These are phyloP conservation scores for Helicoverpa assulta DNA, from an alignment of 2,888 invertebrate genomes.

Conservation along the genomic window DNA sequence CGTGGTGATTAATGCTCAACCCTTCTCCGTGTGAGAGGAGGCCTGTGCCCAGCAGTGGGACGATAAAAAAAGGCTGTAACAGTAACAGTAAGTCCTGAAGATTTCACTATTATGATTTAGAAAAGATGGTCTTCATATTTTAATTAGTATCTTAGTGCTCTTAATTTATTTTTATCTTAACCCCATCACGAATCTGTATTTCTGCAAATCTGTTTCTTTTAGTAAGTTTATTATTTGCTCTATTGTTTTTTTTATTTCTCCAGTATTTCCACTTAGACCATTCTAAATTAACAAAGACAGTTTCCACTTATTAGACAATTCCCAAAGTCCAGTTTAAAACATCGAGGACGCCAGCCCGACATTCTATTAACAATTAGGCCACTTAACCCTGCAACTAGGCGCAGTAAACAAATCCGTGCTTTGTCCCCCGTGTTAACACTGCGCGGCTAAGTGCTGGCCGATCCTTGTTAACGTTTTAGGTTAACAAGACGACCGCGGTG, in stretches of 20 bases:
- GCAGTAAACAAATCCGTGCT: conserved; percentile 84
- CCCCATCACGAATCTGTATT: too few relatives aligned
- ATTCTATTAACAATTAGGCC: conserved; percentile 87
- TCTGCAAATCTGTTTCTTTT: too few relatives aligned
- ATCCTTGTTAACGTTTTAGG: conserved; percentile 89
- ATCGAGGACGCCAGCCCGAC: conserved; percentile 62
- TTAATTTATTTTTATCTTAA: too few relatives aligned
- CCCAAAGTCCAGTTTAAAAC: conserved; percentile 15
- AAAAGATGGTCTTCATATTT: too few relatives aligned
- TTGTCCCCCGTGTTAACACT: conserved; percentile 85
- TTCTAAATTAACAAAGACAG: background rate
- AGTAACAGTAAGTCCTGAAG: background rate
- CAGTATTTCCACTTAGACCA: background rate
- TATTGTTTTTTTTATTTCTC: background rate
- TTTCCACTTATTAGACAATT: conserved; percentile 27
- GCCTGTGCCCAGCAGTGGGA: too few relatives aligned
- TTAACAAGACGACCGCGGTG: conserved; percentile 85
- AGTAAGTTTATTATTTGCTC: too few relatives aligned
- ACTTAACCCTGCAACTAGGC: conserved; percentile 87
- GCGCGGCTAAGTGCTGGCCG: conserved; percentile 84
- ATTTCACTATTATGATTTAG: too few relatives aligned
- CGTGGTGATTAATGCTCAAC: too few relatives aligned
- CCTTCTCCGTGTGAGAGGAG: too few relatives aligned
- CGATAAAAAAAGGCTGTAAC: too few relatives aligned
- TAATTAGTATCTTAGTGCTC: too few relatives aligned